Evolutionary conservation across 1,140 invertebrate genomes (phyloP), one percentile per base, ranked within the genome.

Genomic region (Pseudomyrmex pallidus): DNA sequence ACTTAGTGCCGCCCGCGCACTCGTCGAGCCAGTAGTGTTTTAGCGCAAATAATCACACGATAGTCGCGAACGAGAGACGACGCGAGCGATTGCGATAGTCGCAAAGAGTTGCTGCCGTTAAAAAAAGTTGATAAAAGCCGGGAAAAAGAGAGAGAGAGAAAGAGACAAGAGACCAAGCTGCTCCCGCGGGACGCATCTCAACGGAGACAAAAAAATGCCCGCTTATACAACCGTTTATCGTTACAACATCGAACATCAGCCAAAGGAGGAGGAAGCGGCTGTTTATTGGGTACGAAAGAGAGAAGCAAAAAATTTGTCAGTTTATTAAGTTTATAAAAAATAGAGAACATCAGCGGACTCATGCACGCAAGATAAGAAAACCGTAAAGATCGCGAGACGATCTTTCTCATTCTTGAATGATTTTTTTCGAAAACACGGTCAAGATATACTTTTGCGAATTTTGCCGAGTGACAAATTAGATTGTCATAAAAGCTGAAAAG

Each of bases 1-100:
- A 90, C 90, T 94, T 92, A 94, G 93, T 93, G 92, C 91, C 92
- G 89, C 90, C 92, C 93, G 93, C 92, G 93, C 92, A 93, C 91
- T 92, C 92, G 88, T 91, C 92, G 87, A 92, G 85, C 78, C 91
- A 91, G 76, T 80, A 80, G 92, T 92, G 90, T 91, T 92, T 91
- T 92, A 83, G 86, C 83, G 78, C 78, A 78, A 70, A 88, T 88
- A 88, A 83, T 85, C 86, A 48, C 76, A 63, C 57, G 57, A 56
- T 57, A 85, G 35, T 76, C 72, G 73, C 50, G 73, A 83, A 9
- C 59, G 73, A 83, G 54, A 62, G 62, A 83, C 63, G 63, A 77
- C 56, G 46, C 15, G 77, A 35, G 70, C 25, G 25, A 82, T 77
- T 77, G 59, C 52, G 44, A 20, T 50, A 74, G 20, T 56, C 72